A percentile compares a stretch with the other conserved stretches of the same genome.
Conservation (phyloP, 2,888 invertebrate genomes). For the Athalia circularis region DNA sequence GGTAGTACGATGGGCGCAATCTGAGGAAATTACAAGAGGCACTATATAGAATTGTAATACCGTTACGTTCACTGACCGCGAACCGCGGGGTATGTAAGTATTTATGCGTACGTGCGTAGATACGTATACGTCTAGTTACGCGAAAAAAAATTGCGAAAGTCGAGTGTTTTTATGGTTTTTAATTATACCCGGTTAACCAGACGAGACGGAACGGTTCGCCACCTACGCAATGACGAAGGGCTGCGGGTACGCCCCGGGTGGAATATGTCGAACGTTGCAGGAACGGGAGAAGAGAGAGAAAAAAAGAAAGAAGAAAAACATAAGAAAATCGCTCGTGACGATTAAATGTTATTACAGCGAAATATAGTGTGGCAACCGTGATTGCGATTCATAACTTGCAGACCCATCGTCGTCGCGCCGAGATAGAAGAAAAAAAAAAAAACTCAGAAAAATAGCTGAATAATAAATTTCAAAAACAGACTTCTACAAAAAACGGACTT, state of each 20-base stretch:
- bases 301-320: too few relatives aligned
- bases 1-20: conserved; percentile 10
- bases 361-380: too few relatives aligned
- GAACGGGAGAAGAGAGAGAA: neutral
- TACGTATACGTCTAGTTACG: neutral
- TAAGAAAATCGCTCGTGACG: too few relatives aligned
- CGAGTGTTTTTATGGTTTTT: conserved; percentile 29
- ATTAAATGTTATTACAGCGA: too few relatives aligned
- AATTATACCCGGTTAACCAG: conserved; percentile 18
- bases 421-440: too few relatives aligned
- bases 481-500: too few relatives aligned
- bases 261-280: neutral
- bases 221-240: too few relatives aligned
- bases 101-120: neutral
- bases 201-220: neutral
- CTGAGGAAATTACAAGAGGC: conserved; percentile 19
- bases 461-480: too few relatives aligned
- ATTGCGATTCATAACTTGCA: too few relatives aligned
- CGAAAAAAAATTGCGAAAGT: conserved; percentile 29
- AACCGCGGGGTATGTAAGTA: conserved; percentile 48
- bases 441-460: too few relatives aligned
- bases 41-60: conserved; percentile 51
- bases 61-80: conserved; percentile 70
- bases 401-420: too few relatives aligned
- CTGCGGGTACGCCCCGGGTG: neutral